Conservation (phyloP, 2,797 vertebrate genomes). For the Orientallactaga sibirica region DNA sequence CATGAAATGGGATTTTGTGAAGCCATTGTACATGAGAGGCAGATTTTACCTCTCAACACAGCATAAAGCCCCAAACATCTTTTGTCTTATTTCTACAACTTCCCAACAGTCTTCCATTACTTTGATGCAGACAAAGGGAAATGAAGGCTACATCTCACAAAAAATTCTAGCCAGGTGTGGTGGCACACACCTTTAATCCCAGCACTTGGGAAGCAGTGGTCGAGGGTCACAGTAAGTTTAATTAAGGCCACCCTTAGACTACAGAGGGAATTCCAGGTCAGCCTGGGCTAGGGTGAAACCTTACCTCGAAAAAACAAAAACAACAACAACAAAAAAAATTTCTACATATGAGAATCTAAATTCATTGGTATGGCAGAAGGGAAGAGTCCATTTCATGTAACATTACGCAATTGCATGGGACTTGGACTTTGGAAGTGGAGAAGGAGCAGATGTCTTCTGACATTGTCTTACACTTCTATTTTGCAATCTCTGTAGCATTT, state of each 20-base stretch:
- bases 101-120: neutral
- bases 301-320: too few relatives aligned
- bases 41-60: neutral
- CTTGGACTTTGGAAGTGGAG: constrained; percentile 1
- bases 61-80: neutral
- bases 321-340: neutral
- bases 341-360: neutral
- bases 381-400: neutral
- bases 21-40: neutral
- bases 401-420: neutral
- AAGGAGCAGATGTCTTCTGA: neutral
- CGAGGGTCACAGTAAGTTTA: too few relatives aligned
- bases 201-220: too few relatives aligned
- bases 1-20: constrained; percentile 3
- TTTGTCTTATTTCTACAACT: neutral
- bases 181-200: too few relatives aligned
- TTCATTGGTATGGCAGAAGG: neutral
- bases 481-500: constrained; percentile 16
- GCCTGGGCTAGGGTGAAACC: too few relatives aligned
- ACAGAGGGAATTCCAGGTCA: too few relatives aligned
- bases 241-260: too few relatives aligned
- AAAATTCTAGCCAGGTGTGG: neutral
- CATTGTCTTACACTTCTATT: neutral
- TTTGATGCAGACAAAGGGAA: neutral
- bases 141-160: neutral